Percentiles rank a stretch among this genome's conserved stretches.
These are phyloP conservation scores for Lacanobia wlatinum DNA, from an alignment of 2,888 invertebrate genomes.

Conservation along the genomic window DNA sequence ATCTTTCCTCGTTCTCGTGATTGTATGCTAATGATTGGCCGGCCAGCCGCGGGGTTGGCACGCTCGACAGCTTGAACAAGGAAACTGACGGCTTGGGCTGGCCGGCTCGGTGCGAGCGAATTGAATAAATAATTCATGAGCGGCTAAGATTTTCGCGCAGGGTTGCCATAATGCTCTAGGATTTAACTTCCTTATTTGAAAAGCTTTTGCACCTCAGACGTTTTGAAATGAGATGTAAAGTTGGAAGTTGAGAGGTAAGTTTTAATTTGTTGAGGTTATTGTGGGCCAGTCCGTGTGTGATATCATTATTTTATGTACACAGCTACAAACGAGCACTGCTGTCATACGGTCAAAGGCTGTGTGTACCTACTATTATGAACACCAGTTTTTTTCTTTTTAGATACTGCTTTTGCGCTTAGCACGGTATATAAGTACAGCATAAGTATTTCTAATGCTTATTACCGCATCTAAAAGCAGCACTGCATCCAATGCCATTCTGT, in stretches of 20 bases:
- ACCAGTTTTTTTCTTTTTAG: too few relatives aligned
- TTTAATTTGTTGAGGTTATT: constrained; percentile 31
- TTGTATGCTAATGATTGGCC: constrained; percentile 58
- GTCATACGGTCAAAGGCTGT: background rate
- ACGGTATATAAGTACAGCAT: too few relatives aligned
- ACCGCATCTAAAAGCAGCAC: background rate
- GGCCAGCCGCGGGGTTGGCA: constrained; percentile 50
- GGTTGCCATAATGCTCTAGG: constrained; percentile 50
- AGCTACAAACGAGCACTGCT: background rate
- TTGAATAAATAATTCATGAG: constrained; percentile 69
- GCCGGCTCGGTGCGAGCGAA: constrained; percentile 55
- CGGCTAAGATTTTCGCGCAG: constrained; percentile 59
- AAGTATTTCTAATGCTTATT: too few relatives aligned
- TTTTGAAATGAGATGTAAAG: constrained; percentile 43
- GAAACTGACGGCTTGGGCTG: constrained; percentile 60
- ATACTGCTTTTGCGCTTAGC: too few relatives aligned
- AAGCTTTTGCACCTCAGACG: constrained; percentile 51
- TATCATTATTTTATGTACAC: background rate
- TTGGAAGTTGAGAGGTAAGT: constrained; percentile 37
- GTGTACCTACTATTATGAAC: too few relatives aligned
- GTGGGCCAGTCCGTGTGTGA: background rate
- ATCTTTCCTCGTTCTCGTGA: constrained; percentile 34
- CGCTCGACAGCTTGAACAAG: constrained; percentile 64
- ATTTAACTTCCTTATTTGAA: constrained; percentile 64
- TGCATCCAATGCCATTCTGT: background rate